Evolutionary conservation across 2,888 invertebrate genomes (phyloP).

Genomic region (Drosophila kokeensis): DNA sequence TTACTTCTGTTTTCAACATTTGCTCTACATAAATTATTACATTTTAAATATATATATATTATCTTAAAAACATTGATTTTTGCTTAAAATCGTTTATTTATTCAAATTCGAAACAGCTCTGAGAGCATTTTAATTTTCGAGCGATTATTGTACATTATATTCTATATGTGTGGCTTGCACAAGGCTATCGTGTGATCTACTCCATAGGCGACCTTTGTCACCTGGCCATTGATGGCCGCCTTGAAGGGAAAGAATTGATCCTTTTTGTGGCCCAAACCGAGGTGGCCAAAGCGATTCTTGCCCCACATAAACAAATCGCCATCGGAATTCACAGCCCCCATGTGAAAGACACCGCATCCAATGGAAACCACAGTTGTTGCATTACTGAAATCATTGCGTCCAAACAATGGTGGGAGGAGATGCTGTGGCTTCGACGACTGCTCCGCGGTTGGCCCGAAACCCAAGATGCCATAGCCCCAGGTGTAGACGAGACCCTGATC

Average conservation of each 20-base stretch:
- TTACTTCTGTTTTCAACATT: neutral
- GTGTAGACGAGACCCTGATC: slow-evolving; percentile 93
- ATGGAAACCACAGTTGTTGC: slow-evolving; percentile 89
- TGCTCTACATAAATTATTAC: neutral
- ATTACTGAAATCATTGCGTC: slow-evolving; percentile 92
- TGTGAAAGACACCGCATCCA: slow-evolving; percentile 90
- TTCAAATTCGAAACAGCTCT: neutral
- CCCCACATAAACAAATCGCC: slow-evolving; percentile 98
- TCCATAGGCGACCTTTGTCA: slow-evolving; percentile 91
- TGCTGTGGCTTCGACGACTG: slow-evolving; percentile 88
- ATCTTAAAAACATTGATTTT: neutral
- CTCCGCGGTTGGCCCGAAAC: slow-evolving; percentile 93
- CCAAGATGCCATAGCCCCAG: slow-evolving; percentile 97
- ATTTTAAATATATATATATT: slow-evolving; percentile 10
- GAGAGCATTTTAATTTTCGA: neutral
- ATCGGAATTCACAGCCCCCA: slow-evolving; percentile 92
- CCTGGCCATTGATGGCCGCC: slow-evolving; percentile 91
- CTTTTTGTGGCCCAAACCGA: slow-evolving; percentile 92
- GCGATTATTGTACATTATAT: slow-evolving; percentile 6
- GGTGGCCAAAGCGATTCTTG: slow-evolving; percentile 91
- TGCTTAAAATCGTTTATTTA: neutral
- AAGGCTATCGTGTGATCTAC: slow-evolving; percentile 94
- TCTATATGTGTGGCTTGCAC: slow-evolving; percentile 89
- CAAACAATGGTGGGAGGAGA: slow-evolving; percentile 93
- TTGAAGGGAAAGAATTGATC: slow-evolving; percentile 96